Evolutionary conservation across 1,140 invertebrate species (phyloP), one percentile per base, ranked within the genome.

Genomic region (Drosophila pallidifrons): DNA sequence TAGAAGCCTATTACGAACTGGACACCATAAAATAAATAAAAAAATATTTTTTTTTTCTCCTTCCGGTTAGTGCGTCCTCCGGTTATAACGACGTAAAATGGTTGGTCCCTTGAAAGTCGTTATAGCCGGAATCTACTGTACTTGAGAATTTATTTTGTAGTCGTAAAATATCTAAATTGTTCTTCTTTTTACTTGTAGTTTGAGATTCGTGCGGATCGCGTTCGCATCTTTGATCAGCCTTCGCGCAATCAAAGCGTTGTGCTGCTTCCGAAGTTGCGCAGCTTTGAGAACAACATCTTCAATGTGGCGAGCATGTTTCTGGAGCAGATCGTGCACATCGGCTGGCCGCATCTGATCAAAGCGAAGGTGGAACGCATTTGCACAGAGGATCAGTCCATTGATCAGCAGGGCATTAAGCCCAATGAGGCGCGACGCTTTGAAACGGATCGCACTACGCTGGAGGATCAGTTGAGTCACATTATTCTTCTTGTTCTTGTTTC

Each of bases 281-380:
- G 78, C 3, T 43, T 93, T n/a, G 68, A 79, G n/a, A 77, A 90
- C 68, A 91, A 94, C 0, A 8, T 88, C 16, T 91, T 93, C 13
- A 86, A 93, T 1, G 79, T 96, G 4, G 95, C 96, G 5, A 86
- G 94, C 1, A 92, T 96, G 32, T 91, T 96, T 43, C 86, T 98
- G 10, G 96, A 96, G 0, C 95, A 96, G 86, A 93, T 93, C 20
- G 94, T 98, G 0, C 96, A 95, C 93, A 96, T 98, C 0, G 94
- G 94, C 3, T 99, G 98, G 98, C 98, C 98, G 4, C 96, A 98
- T 94, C 93, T 99, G 20, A 94, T 95, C 32, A 96, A 98, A 93
- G 96, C 94, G 6, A 94, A 94, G 93, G 82, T 92, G 49, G 78
- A 83, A 3, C 77, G 41, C 2, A 61, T 93, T 3, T 77, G 77